Base-by-base conservation (phyloP, 2,888 invertebrate species). In the Cosmia trapezina region DNA sequence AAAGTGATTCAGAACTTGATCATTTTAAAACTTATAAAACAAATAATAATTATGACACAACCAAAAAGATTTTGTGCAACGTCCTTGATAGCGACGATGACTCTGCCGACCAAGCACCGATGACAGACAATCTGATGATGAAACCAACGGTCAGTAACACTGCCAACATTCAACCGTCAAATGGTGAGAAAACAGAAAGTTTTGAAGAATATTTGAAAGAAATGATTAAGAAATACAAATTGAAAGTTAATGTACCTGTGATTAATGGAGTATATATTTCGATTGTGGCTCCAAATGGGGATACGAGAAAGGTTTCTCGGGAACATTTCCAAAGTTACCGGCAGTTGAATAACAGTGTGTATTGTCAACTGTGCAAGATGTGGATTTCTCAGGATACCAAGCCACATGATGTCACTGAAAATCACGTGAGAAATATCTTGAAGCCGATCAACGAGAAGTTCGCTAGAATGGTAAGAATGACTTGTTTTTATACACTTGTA, bases 311-410 rank as follows among this genome's bases (percentile, higher is more conserved):
- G 8, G 60, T 83, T 0, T 19, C 68, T 3, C 41, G 8, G 0
- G 33, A 80, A 14, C 17, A 66, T 33, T 82, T 70, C 14, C 83
- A 82, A 2, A 57, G 81, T 11, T 73, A 69, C 14, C 56, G 14
- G 6, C 8, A 4, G 0, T 0, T 64, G 9, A 17, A 37, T 0
- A 12, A 28, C 2, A 41, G 5, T 3, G 7, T 51, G 0, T 80
- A 56, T 17, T 82, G 81, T 12, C 72, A 83, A 5, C 0, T 73
- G 1, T 82, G 81, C 14, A 68, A 62, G 0, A 41, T 17, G 22
- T 60, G 62, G 54, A 47, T 70, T 0, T 37, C 45, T 12, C 5
- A 22, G 4, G 19, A 74, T 6, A 69, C 59, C 0, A 60, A n/a
- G 0, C 9, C 19, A 2, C 75, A 76, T 2, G 72, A 72, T 0